Conservation (phyloP, 1,140 invertebrate genomes). For the Orius insidiosus region DNA sequence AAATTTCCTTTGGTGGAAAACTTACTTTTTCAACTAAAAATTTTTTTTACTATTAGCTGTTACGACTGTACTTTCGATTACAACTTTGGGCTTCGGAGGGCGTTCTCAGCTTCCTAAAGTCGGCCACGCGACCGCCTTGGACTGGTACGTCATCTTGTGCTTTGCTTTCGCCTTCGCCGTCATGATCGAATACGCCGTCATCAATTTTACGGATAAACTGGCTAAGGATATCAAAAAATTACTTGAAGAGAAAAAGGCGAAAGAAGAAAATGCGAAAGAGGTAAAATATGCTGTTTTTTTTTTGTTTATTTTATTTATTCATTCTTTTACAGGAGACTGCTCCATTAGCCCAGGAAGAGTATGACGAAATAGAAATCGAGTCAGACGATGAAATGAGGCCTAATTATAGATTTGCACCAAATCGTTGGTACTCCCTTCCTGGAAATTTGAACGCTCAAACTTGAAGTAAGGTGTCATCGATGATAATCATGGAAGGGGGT, state of each 20-base stretch:
- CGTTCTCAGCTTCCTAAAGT: slow-evolving; percentile 37
- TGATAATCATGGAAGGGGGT: no score
- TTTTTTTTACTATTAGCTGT: slow-evolving; percentile 31
- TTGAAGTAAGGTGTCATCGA: neutral
- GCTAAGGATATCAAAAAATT: slow-evolving; percentile 24
- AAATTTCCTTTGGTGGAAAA: no score
- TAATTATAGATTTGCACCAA: slow-evolving; percentile 4
- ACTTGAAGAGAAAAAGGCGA: slow-evolving; percentile 20
- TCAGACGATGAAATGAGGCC: neutral
- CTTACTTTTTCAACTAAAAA: no score
- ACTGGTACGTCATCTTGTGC: slow-evolving; percentile 41
- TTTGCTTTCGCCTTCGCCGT: slow-evolving; percentile 41
- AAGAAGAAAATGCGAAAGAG: slow-evolving; percentile 9
- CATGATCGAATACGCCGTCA: slow-evolving; percentile 39
- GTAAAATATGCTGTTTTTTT: neutral
- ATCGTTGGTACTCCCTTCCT: slow-evolving; percentile 11
- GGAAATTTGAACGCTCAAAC: slow-evolving; percentile 4
- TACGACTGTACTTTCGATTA: slow-evolving; percentile 40
- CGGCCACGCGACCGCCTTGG: slow-evolving; percentile 39
- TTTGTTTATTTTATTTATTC: no score
- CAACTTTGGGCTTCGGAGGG: slow-evolving; percentile 38
- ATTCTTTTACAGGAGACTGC: slow-evolving; percentile 2
- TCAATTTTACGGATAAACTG: slow-evolving; percentile 40
- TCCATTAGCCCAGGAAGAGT: slow-evolving; percentile 3
- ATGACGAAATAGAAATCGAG: neutral